Evolutionary conservation across 2,113 vertebrate genomes (phyloP), one percentile per base, ranked within the genome.

Genomic region (Odobenus rosmarus): DNA sequence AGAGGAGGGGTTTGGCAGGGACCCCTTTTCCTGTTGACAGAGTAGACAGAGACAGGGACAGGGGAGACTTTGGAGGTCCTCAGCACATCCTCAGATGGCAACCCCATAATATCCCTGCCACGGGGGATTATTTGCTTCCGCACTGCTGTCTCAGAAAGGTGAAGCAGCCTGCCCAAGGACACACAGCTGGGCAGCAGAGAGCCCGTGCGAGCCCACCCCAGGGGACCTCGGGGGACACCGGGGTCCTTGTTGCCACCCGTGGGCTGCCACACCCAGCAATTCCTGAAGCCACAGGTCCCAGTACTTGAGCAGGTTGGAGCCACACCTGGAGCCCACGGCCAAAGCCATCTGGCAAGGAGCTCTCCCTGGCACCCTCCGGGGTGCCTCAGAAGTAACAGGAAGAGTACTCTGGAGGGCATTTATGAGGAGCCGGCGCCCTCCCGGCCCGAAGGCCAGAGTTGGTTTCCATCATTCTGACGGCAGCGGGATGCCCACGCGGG

Each of bases 371-470:
- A 13, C 26, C 42, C 51, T 24, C 42, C 0, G 28, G 33, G 76
- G 77, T 1, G 3, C 71, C 71, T 57, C 7, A 1, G 93, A 33
- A n/a, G 39, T 26, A 5, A 7, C n/a, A 0, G 49, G 77, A 67
- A 36, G 53, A 3, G n/a, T 1, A 0, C 4, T 24, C 21, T 0
- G 26, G 92, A 24, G 55, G 67, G 26, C 2, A 0, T 7, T 4
- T 2, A 10, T 1, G 33, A 55, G 16, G 21, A 5, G 49, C 9
- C 0, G 18, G n/a, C 3, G 3, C 15, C 71, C 59, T 51, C 51
- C 39, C 1, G 31, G 84, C 18, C 69, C 36, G 0, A 3, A 5
- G 53, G 26, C 31, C 1, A 23, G 28, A 0, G 0, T 12, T 5
- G 55, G 96, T 21, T 36, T 57, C 85, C 72, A 1, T 55, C 57